phyloP scores from a whole-genome alignment of 2,113 vertebrate genomes.

The Aspidoscelis tigris region DNA sequence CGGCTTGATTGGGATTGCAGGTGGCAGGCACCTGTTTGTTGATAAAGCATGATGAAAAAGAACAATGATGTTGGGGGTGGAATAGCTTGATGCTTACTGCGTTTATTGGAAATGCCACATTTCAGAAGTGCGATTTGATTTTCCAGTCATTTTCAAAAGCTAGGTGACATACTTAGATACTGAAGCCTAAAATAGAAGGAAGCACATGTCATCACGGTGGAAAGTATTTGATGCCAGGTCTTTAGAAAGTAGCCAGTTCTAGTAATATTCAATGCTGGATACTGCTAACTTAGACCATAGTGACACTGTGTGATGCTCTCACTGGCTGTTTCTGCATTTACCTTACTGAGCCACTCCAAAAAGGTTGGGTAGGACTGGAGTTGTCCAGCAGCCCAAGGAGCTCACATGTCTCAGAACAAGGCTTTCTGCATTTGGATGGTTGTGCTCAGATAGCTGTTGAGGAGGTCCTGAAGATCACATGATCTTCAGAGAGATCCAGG shows the following conservation, averaged over 20 bases:
- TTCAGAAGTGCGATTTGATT: constrained; percentile 55
- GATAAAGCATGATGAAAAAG: constrained; percentile 19
- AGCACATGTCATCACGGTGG: constrained; percentile 19
- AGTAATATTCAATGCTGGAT: background rate
- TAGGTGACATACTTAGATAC: constrained; percentile 19
- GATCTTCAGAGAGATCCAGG: too few species aligned
- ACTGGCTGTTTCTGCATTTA: background rate
- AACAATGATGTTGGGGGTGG: background rate
- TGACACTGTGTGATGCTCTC: too few species aligned
- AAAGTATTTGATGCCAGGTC: constrained; percentile 28
- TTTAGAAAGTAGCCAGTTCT: background rate
- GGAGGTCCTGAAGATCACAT: too few species aligned
- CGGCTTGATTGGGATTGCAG: constrained; percentile 4
- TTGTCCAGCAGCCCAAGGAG: too few species aligned
- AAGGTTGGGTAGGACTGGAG: too few species aligned
- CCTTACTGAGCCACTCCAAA: too few species aligned
- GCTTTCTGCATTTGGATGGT: too few species aligned
- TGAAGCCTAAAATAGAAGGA: constrained; percentile 51
- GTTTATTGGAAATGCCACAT: constrained; percentile 55
- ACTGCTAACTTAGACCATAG: too few species aligned
- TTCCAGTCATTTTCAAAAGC: constrained; percentile 49
- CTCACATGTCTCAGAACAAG: too few species aligned
- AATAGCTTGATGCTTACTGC: constrained; percentile 28
- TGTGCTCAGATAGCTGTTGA: too few species aligned
- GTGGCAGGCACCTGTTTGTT: background rate